Percentiles rank a stretch among this genome's conserved stretches.
Evolutionary conservation across 1,140 invertebrate genomes (phyloP).

Genomic region (Scaptomyza pallida): DNA sequence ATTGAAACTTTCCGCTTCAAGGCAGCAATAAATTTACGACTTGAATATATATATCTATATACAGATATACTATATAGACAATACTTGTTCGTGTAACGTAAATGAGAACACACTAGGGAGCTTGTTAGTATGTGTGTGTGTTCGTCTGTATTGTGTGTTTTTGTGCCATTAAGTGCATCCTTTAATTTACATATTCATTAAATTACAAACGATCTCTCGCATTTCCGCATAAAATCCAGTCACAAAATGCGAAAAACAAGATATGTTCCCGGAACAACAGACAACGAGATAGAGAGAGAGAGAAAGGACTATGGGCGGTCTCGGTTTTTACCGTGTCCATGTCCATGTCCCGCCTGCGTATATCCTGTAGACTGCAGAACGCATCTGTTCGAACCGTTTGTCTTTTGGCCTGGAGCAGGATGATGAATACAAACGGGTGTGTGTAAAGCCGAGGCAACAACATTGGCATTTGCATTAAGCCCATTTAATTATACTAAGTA

Average conservation of each 20-base stretch:
- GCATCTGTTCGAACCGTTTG: constrained; percentile 44
- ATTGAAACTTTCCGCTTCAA: constrained; percentile 78
- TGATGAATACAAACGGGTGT: constrained; percentile 65
- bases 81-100: constrained; percentile 16
- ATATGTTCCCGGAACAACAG: background rate
- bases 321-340: constrained; percentile 8
- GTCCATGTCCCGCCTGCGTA: constrained; percentile 1
- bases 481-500: constrained; percentile 82
- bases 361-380: constrained; percentile 12
- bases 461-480: constrained; percentile 70
- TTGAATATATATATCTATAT: constrained; percentile 19
- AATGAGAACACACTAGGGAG: constrained; percentile 24
- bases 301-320: background rate
- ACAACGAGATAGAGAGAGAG: background rate
- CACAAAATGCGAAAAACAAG: constrained; percentile 44
- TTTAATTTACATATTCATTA: constrained; percentile 81
- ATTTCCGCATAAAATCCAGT: constrained; percentile 56
- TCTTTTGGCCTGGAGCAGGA: constrained; percentile 6
- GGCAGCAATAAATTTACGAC: constrained; percentile 77
- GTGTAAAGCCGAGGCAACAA: background rate
- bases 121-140: constrained; percentile 16
- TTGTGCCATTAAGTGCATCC: constrained; percentile 70
- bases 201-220: constrained; percentile 65
- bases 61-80: constrained; percentile 45
- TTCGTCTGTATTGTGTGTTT: constrained; percentile 20